phyloP scores from a whole-genome alignment of 2,888 invertebrate species.

The Leucophenga montana region DNA sequence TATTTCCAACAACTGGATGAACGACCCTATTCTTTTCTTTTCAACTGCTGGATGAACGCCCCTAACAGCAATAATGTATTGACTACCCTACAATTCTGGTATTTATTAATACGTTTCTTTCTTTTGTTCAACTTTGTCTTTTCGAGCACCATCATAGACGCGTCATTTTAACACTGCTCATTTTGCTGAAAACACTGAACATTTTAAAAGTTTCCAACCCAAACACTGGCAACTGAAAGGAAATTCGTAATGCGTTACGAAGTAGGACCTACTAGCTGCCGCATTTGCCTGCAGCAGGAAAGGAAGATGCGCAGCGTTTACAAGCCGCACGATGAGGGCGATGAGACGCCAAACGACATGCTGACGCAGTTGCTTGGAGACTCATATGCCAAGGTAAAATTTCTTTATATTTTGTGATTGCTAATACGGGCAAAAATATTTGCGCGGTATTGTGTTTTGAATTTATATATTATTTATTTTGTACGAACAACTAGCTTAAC shows the following conservation, averaged over 20 bases:
- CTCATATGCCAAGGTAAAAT: slow-evolving; percentile 54
- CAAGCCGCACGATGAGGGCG: slow-evolving; percentile 61
- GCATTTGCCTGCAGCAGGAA: slow-evolving; percentile 64
- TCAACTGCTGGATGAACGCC: no score
- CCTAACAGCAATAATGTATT: no score
- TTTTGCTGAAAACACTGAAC: slow-evolving; percentile 46
- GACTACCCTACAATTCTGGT: slow-evolving; percentile 1
- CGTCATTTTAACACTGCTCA: slow-evolving; percentile 53
- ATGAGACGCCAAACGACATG: slow-evolving; percentile 68
- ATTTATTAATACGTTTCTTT: background rate
- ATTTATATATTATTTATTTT: no score
- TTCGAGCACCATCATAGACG: slow-evolving; percentile 8
- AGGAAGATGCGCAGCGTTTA: slow-evolving; percentile 64
- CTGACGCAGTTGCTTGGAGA: slow-evolving; percentile 62
- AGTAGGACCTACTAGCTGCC: slow-evolving; percentile 60
- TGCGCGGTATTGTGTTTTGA: background rate
- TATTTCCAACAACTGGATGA: no score
- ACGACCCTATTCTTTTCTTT: no score
- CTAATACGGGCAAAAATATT: background rate
- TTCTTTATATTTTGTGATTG: background rate
- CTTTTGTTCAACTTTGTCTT: background rate
- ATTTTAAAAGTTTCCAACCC: slow-evolving; percentile 37
- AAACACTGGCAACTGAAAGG: slow-evolving; percentile 57
- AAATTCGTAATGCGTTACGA: slow-evolving; percentile 56
- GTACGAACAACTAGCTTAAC: slow-evolving; percentile 47